Percentiles rank a stretch among this genome's conserved stretches.
Evolutionary conservation across 2,888 invertebrate species (phyloP).

Genomic region (Ophion obscuratus): DNA sequence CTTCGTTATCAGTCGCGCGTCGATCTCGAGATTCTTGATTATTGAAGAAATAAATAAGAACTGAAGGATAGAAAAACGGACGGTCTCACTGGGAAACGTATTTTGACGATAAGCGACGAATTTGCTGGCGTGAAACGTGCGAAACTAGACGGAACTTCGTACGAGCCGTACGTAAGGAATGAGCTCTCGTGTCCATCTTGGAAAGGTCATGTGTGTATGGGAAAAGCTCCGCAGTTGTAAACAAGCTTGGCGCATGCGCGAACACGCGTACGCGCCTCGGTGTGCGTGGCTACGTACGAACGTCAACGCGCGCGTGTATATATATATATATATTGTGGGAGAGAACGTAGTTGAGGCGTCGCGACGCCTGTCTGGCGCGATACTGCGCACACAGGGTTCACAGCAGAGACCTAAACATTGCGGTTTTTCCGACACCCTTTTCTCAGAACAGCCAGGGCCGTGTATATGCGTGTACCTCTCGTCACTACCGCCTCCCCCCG

Average conservation of each 20-base stretch:
- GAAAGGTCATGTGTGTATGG: constrained; percentile 83
- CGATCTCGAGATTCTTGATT: neutral
- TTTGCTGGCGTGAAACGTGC: constrained; percentile 48
- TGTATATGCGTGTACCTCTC: neutral
- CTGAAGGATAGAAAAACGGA: neutral
- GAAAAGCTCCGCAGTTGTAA: constrained; percentile 83
- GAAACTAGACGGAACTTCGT: constrained; percentile 70
- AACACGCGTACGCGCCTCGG: constrained; percentile 43
- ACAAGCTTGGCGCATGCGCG: constrained; percentile 83
- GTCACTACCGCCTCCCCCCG: neutral
- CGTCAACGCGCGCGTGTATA: neutral
- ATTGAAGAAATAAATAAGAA: neutral
- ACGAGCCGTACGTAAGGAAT: constrained; percentile 76
- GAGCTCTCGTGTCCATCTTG: constrained; percentile 83
- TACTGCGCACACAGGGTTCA: constrained; percentile 26
- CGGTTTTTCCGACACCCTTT: constrained; percentile 24
- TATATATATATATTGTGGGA: neutral
- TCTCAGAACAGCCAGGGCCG: constrained; percentile 10
- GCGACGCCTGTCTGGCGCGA: constrained; percentile 53
- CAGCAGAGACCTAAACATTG: constrained; percentile 5
- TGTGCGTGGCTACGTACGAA: neutral
- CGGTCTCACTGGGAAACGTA: neutral
- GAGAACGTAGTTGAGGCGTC: constrained; percentile 52
- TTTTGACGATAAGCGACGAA: constrained; percentile 23
- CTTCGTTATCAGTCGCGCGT: constrained; percentile 27